phyloP scores from a whole-genome alignment of 2,797 vertebrate species.

The Clarias pachynema region DNA sequence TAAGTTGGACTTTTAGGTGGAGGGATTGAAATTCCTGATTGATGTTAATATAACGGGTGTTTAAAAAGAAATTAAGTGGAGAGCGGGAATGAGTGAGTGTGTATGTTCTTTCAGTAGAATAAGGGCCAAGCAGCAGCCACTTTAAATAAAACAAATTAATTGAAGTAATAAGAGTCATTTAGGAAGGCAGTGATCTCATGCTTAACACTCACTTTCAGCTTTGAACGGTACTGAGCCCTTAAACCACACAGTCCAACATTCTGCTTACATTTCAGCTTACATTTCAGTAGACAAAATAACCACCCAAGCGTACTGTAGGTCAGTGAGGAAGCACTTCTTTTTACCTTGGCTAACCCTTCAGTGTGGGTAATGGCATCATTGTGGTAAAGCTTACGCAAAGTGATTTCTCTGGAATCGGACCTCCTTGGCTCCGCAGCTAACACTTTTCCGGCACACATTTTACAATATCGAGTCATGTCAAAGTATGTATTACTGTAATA shows the following conservation, averaged over 20 bases:
- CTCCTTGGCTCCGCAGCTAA: constrained; percentile 11
- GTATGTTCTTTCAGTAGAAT: neutral
- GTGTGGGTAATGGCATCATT: constrained; percentile 34
- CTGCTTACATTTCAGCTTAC: constrained; percentile 35
- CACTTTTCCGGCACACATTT: constrained; percentile 12
- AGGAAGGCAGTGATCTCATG: neutral
- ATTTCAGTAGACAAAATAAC: constrained; percentile 37
- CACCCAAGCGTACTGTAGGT: constrained; percentile 11
- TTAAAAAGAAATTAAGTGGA: neutral
- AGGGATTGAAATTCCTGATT: constrained; percentile 39
- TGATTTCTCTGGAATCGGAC: constrained; percentile 6
- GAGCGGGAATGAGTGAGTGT: neutral
- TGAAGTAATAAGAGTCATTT: neutral
- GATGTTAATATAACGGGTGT: constrained; percentile 34
- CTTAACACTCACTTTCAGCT: neutral
- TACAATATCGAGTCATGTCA: neutral
- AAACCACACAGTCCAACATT: constrained; percentile 30
- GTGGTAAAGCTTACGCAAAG: constrained; percentile 39
- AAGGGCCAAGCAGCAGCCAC: neutral
- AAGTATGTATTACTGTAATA: neutral
- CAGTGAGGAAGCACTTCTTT: constrained; percentile 31
- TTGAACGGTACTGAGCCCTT: constrained; percentile 7
- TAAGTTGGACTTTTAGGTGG: constrained; percentile 21
- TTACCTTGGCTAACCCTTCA: constrained; percentile 33
- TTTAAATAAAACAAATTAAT: neutral